Evolutionary conservation across 2,113 vertebrate species (phyloP).

Genomic region (Oreochromis tanganicae): DNA sequence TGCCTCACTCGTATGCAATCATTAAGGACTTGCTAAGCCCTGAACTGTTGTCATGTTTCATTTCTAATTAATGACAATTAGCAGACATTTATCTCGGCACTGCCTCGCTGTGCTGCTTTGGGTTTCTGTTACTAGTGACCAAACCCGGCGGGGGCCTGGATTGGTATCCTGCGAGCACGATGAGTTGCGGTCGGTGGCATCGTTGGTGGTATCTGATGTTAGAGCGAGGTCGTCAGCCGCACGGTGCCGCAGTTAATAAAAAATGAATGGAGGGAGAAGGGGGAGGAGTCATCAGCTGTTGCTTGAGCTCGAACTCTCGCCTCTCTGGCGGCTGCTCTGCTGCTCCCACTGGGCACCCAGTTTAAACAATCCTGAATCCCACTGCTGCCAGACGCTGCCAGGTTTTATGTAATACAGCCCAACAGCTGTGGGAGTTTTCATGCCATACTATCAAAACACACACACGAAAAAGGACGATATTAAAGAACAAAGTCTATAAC

Average conservation of each 20-base stretch:
- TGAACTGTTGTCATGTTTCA: background rate
- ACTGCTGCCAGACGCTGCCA: slow-evolving; percentile 5
- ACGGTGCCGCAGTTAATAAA: slow-evolving; percentile 72
- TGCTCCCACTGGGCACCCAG: slow-evolving; percentile 8
- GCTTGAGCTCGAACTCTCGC: slow-evolving; percentile 52
- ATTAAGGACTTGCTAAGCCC: background rate
- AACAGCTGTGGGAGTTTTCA: slow-evolving; percentile 52
- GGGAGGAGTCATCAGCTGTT: slow-evolving; percentile 58
- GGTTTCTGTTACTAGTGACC: background rate
- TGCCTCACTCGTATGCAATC: background rate
- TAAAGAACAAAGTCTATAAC: background rate
- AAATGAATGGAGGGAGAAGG: slow-evolving; percentile 64
- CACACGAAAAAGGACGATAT: background rate
- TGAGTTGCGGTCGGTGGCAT: background rate
- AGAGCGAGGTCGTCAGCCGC: slow-evolving; percentile 28
- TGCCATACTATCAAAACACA: background rate
- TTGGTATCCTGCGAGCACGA: background rate
- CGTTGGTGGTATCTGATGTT: slow-evolving; percentile 13
- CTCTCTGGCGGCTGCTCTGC: slow-evolving; percentile 39
- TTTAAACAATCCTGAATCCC: slow-evolving; percentile 45
- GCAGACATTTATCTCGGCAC: background rate
- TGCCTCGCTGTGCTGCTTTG: background rate
- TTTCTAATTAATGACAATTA: background rate
- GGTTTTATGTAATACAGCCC: slow-evolving; percentile 51
- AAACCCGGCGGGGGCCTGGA: background rate